Evolutionary conservation across 1,140 invertebrate species (phyloP).

Genomic region (Cylas formicarius): DNA sequence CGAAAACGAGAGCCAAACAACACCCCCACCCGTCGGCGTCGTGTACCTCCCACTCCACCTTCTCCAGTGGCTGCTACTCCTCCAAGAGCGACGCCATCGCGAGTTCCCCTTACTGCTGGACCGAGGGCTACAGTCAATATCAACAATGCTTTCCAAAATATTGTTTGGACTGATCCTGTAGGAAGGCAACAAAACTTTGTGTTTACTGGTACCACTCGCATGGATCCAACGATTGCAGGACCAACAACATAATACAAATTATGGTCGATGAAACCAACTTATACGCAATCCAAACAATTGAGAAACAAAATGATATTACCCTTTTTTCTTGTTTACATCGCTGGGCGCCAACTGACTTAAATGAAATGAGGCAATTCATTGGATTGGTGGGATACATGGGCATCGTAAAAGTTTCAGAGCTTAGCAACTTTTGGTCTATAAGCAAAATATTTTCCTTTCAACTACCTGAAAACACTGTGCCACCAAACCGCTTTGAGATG

Average conservation of each 20-base stretch:
- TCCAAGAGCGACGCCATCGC: no score
- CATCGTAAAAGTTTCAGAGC: conserved; percentile 7
- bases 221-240: conserved; percentile 13
- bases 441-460: conserved; percentile 3
- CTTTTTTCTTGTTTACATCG: conserved; percentile 7
- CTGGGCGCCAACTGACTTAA: conserved; percentile 8
- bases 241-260: conserved; percentile 5
- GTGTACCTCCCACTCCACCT: no score
- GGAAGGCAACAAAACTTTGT: conserved; percentile 13
- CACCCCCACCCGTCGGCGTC: no score
- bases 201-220: conserved; percentile 6
- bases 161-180: conserved; percentile 12
- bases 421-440: conserved; percentile 11
- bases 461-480: conserved; percentile 13
- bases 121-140: no score
- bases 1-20: no score
- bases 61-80: no score
- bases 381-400: conserved; percentile 12
- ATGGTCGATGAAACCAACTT: conserved; percentile 19
- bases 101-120: no score
- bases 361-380: conserved; percentile 15
- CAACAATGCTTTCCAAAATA: conserved; percentile 11
- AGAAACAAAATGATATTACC: conserved; percentile 6
- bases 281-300: conserved; percentile 10
- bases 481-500: conserved; percentile 14